Evolutionary conservation across 2,888 invertebrate genomes (phyloP), one percentile per base, ranked within the genome.

Genomic region (Drosophila kuntzei): DNA sequence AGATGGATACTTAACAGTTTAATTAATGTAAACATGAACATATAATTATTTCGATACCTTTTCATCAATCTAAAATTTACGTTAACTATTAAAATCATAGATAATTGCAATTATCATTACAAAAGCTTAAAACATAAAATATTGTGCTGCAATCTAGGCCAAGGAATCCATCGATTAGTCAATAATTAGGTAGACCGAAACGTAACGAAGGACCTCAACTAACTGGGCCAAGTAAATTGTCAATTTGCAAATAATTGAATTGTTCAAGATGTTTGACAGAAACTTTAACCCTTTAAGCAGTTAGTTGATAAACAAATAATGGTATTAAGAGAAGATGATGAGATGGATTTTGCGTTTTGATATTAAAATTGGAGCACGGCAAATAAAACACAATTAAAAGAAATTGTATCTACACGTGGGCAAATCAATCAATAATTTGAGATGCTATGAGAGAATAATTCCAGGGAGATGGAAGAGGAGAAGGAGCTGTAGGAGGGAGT

Each of bases 401-500:
- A 20, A 50, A 46, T 46, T 25, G 46, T 37, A 32, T 51, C n/a
- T 22, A 44, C 5, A 27, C n/a, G 16, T 8, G 37, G 58, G 11
- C 36, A n/a, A 5, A 9, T 16, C 44, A 85, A 81, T 85, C 80
- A 64, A 80, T 85, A 82, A 79, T 60, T 76, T 54, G 7, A 29
- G 20, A 53, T 32, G n/a, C 29, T 29, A 6, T 39, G 8, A 51
- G 47, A 47, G 53, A 29, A 29, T 14, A 18, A 18, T 25, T 37
- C 25, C 36, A 16, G 20, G 36, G n/a, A 22, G 34, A 22, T 0
- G 11, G 32, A 14, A 5, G 8, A 16, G 43, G 25, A 25, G 9
- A 12, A 18, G 16, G 20, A 12, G 34, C 8, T 3, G 5, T 18
- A n/a, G 49, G n/a, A 20, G 14, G 44, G 50, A 36, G 54, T 22